phyloP scores from a whole-genome alignment of 2,113 vertebrate species.

The Cyanoliseus patagonus region DNA sequence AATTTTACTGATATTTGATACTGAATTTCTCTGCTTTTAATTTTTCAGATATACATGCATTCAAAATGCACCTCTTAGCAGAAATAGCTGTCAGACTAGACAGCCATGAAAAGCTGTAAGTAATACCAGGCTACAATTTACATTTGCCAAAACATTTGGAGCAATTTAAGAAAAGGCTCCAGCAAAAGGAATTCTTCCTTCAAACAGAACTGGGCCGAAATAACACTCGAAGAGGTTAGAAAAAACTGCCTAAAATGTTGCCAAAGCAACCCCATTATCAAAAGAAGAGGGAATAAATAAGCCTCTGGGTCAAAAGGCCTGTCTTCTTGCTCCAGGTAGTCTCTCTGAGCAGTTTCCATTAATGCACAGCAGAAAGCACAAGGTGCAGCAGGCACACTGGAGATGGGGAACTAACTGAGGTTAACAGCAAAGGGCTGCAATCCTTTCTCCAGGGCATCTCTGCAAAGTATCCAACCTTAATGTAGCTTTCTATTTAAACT shows the following conservation, averaged over 20 bases:
- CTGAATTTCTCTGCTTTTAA: not conserved
- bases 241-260: not conserved
- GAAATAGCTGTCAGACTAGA: not conserved
- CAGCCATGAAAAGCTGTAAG: not conserved
- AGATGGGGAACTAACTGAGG: accelerated
- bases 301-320: not conserved
- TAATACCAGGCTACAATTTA: not conserved
- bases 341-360: not conserved
- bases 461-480: not conserved
- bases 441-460: not conserved
- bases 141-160: not conserved
- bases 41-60: not conserved
- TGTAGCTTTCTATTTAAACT: not conserved
- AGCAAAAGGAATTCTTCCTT: not conserved
- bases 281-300: not conserved
- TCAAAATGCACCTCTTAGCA: not conserved
- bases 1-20: not conserved
- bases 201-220: not conserved
- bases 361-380: not conserved
- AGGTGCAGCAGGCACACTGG: not conserved
- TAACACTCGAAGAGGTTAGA: not conserved
- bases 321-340: not conserved
- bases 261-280: not conserved
- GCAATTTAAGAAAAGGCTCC: not conserved
- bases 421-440: not conserved